These are phyloP conservation scores for Jaculus jaculus DNA, from an alignment of 2,113 vertebrate genomes.

Conservation along the genomic window DNA sequence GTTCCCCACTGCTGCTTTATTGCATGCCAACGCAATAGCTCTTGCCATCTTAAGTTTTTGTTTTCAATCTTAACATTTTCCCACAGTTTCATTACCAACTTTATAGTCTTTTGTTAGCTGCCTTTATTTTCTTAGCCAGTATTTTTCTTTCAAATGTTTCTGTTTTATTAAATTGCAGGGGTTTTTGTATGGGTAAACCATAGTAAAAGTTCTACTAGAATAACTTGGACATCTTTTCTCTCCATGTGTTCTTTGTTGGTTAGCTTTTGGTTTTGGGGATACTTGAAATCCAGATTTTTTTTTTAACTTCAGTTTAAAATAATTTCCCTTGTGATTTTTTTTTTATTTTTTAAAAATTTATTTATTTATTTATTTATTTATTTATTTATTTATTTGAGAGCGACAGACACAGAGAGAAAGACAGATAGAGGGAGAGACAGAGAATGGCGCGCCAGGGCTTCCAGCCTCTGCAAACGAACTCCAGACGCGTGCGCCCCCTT, in stretches of 20 bases:
- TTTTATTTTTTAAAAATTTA: too few species aligned
- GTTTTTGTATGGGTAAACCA: neutral
- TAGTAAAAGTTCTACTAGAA: neutral
- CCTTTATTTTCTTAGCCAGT: neutral
- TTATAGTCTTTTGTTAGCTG: neutral
- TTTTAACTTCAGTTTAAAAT: neutral
- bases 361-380: too few species aligned
- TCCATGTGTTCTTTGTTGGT: neutral
- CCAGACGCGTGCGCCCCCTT: too few species aligned
- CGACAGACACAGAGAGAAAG: too few species aligned
- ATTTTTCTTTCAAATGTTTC: neutral
- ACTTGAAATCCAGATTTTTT: neutral
- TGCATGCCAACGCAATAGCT: neutral
- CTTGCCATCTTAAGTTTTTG: neutral
- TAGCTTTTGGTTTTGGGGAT: neutral
- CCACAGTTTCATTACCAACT: neutral
- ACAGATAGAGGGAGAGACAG: too few species aligned
- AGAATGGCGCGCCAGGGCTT: too few species aligned
- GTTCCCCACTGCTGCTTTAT: neutral
- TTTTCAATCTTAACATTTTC: conserved; percentile 5
- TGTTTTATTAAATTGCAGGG: neutral
- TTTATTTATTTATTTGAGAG: too few species aligned
- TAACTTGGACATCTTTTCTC: neutral
- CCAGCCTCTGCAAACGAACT: too few species aligned
- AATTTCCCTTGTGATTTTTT: neutral